Base-by-base conservation (phyloP, 2,888 invertebrate species). In the Amiota minor region DNA sequence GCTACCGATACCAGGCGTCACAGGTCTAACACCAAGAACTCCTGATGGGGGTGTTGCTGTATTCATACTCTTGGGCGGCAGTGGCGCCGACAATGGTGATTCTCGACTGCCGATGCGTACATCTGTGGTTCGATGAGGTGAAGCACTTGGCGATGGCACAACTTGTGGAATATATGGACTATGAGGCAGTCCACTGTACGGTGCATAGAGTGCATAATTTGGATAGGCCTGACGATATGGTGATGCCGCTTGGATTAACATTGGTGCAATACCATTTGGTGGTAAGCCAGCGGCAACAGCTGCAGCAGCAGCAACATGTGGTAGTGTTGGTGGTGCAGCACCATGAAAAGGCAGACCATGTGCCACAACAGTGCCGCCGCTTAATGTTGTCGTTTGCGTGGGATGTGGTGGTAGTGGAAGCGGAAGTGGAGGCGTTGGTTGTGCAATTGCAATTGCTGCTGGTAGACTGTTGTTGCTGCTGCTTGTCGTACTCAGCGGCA, bases 151-250 rank as follows among this genome's bases (percentile, higher is more conserved):
- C 71, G 92, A 91, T 71, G 93, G 93, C 79, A 91, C 91, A 69
- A 92, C 90, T 50, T 92, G 91, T 49, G 92, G 91, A 81, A 94
- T 91, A 83, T 95, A 95, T 59, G 95, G 94, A 84, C 94, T 94
- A 89, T 94, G 94, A 89, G 93, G 93, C 89, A 94, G 93, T 72
- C 93, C 92, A 74, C 94, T 94, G 86, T 95, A 95, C 0, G 96
- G 96, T 14, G 96, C 93, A 87, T 96, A 96, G 76, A 96, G 91
- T 11, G 92, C 77, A 85, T 90, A 89, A 73, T 88, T 88, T 12
- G 92, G 91, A 87, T 90, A 90, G 50, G 88, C 83, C 72, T 88
- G 81, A 62, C 90, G 86, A 76, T 90, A 90, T 50, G 88, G 86
- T 55, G 88, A 82, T 49, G 89, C 84, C 6, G 35, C 35, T 72